Conservation (phyloP, 37 sponge, comb jelly and placozoan genomes). For the Cliona cf. orientalis region DNA sequence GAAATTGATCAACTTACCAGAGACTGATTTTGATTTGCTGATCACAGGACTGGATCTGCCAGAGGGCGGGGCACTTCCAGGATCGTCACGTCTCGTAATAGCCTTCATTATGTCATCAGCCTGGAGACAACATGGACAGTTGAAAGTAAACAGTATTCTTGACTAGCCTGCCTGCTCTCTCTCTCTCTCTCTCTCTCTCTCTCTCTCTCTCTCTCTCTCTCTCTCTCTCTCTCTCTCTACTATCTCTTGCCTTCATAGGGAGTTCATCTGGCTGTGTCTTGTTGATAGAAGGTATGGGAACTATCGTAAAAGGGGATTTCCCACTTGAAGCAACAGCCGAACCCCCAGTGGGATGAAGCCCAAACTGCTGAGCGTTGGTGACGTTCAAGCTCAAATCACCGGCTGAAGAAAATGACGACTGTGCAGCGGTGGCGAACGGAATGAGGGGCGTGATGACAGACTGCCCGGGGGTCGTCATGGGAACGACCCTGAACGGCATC, state of each 20-base stretch:
- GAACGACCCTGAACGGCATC: constrained; percentile 36
- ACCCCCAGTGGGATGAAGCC: no score
- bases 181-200: no score
- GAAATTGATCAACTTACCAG: not conserved
- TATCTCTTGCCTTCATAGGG: not conserved
- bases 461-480: constrained; percentile 17
- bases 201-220: no score
- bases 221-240: no score
- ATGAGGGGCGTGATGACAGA: constrained; percentile 12
- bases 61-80: constrained; percentile 31
- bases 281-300: constrained; percentile 54
- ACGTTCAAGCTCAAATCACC: not conserved
- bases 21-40: constrained; percentile 14
- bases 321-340: no score
- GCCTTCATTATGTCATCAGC: no score
- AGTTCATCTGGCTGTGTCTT: constrained; percentile 28
- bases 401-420: not conserved
- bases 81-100: no score
- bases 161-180: no score
- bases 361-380: no score
- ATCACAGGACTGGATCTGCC: constrained; percentile 38
- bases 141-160: no score
- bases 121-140: no score
- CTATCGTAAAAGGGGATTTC: constrained; percentile 46
- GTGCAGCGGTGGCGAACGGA: no score